Evolutionary conservation across 2,888 invertebrate species (phyloP), one percentile per base, ranked within the genome.

Genomic region (Byasa hedistus): DNA sequence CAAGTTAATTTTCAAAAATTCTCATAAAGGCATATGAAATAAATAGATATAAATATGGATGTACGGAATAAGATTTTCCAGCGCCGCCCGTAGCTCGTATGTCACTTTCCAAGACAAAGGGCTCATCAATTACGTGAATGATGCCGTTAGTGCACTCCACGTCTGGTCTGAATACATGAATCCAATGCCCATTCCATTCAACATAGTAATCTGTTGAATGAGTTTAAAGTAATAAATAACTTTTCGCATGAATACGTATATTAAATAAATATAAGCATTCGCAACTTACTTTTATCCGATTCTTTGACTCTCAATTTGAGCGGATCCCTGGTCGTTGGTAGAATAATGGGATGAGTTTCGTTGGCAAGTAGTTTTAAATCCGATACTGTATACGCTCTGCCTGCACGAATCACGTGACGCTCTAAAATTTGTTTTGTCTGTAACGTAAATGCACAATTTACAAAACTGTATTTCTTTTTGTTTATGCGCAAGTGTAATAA

Each of bases 91-190:
- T 94, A 66, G 96, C 95, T 72, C 94, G 93, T 70, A 98, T 94
- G 86, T 98, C 98, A 77, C 95, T 95, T 77, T 96, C 96, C 79
- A 94, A 93, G 69, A 98, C 91, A 80, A 98, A 95, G 7, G 98
- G 98, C 73, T 93, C 94, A 82, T 98, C 98, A 79, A 98, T 97
- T 70, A 98, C 97, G 86, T 98, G 98, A 75, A 98, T 98, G 75
- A 98, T 96, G 62, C 98, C 98, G 83, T 98, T 98, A 85, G 97
- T 98, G 86, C 98, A 98, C 79, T 97, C 96, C 5, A 99, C 97
- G 85, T 99, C 98, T 27, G 98, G 96, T 72, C 98, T 94, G 85
- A 95, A 95, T 60, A 98, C 96, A 76, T 95, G 95, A 76, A 97
- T 96, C 93, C 94, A 94, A 81, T 95, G 94, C 69, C 95, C 95